Evolutionary conservation across 2,113 vertebrate genomes (phyloP).

Genomic region (Mormoops blainvillei): DNA sequence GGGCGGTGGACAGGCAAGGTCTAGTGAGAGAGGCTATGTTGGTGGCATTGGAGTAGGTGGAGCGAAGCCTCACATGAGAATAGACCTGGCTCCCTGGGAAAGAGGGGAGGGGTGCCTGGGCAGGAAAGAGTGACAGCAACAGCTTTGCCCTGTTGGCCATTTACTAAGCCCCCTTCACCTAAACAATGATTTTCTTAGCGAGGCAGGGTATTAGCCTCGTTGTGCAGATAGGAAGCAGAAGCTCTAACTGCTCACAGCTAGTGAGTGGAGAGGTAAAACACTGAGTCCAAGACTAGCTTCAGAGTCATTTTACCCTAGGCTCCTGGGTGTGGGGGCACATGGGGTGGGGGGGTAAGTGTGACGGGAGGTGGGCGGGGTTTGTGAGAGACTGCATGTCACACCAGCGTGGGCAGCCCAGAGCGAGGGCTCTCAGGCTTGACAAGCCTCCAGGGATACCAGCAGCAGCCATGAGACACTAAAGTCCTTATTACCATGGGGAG

Average conservation of each 20-base stretch:
- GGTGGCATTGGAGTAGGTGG: background rate
- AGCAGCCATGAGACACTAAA: conserved; percentile 56
- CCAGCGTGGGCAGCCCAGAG: background rate
- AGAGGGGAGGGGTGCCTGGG: background rate
- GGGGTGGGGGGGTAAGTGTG: background rate
- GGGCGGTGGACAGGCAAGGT: fast-evolving
- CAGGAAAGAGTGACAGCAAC: background rate
- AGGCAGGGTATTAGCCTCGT: background rate
- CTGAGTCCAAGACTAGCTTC: background rate
- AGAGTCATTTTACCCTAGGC: background rate
- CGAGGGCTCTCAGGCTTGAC: fast-evolving
- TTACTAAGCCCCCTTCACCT: background rate
- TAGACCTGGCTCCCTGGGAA: background rate
- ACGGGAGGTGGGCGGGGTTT: background rate
- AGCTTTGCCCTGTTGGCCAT: background rate
- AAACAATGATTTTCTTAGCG: background rate
- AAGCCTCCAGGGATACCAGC: background rate
- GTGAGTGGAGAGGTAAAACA: background rate
- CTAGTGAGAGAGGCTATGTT: background rate
- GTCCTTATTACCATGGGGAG: conserved; percentile 53
- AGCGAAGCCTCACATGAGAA: background rate
- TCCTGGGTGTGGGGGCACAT: background rate
- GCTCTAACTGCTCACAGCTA: background rate
- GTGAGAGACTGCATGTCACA: background rate
- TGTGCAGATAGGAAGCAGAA: background rate